Evolutionary conservation across 2,113 vertebrate genomes (phyloP), one percentile per base, ranked within the genome.

Genomic region (Etheostoma spectabile): DNA sequence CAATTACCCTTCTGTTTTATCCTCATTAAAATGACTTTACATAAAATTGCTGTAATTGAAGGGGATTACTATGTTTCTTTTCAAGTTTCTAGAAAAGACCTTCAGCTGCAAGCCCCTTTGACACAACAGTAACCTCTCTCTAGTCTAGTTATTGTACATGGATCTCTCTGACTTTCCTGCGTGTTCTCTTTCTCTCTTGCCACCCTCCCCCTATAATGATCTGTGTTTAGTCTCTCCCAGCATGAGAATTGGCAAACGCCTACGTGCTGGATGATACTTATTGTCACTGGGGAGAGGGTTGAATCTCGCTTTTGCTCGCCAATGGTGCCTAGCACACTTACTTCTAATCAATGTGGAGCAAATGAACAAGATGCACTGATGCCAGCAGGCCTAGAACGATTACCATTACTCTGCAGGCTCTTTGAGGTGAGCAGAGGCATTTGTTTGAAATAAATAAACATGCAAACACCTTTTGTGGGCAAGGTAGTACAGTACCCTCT

Each of bases 291-390:
- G 88, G 90, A 86, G 88, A 76, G 87, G 85, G 89, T 94, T 91
- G 86, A 82, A 90, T 86, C 83, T 91, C 88, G 84, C 87, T 92
- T 92, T 91, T 62, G 88, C 94, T 93, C 86, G 88, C 89, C 91
- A 89, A 65, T 74, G 85, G 93, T 92, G 90, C 92, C 93, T 83
- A 70, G 49, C 86, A 79, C 90, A 82, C 88, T 93, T 93, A 90
- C 88, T 91, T 93, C 89, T 87, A 92, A 92, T 93, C 91, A 90
- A 88, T 92, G 85, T 30, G 75, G 80, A 86, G 89, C 87, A 91
- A 93, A 93, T 90, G 91, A 91, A 90, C 91, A 89, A 89, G 87
- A 87, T 89, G 86, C 89, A 86, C 83, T 55, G 70, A 83, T 84
- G 89, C 92, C 91, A 89, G 91, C 86, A 85, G 88, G 88, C 70